These are phyloP conservation scores for Leguminivora glycinivorella DNA, from an alignment of 1,140 invertebrate species.

Conservation along the genomic window DNA sequence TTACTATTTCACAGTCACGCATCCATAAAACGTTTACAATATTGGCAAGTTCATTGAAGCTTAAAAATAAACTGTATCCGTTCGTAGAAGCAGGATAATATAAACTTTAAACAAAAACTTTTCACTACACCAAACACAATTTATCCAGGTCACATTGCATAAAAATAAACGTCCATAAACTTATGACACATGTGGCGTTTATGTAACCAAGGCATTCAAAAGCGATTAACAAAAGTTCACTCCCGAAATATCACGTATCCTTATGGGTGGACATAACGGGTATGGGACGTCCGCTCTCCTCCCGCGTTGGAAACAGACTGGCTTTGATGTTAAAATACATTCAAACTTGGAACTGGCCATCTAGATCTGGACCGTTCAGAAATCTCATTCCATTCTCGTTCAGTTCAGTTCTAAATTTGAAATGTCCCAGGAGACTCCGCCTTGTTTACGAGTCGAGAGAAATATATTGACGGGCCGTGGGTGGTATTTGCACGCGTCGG, in stretches of 20 bases:
- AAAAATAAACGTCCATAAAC: slow-evolving; percentile 33
- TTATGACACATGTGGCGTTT: slow-evolving; percentile 39
- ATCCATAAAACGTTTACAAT: neutral
- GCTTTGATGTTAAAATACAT: slow-evolving; percentile 47
- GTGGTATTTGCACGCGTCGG: neutral
- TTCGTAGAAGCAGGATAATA: slow-evolving; percentile 30
- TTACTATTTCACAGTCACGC: neutral
- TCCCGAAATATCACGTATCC: slow-evolving; percentile 63
- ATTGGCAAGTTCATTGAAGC: slow-evolving; percentile 26
- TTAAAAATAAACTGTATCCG: slow-evolving; percentile 18
- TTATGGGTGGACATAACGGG: slow-evolving; percentile 49
- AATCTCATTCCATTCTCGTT: slow-evolving; percentile 6
- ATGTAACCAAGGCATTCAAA: slow-evolving; percentile 59
- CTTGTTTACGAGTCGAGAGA: neutral
- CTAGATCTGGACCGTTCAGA: slow-evolving; percentile 17
- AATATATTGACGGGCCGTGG: neutral
- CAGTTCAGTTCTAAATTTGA: neutral
- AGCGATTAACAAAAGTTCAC: slow-evolving; percentile 56
- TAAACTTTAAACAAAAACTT: slow-evolving; percentile 8
- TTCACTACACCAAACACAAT: slow-evolving; percentile 32
- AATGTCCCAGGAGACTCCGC: neutral
- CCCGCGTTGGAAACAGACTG: slow-evolving; percentile 52
- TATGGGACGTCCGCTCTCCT: slow-evolving; percentile 46
- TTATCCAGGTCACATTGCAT: slow-evolving; percentile 30
- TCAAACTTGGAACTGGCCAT: slow-evolving; percentile 29